These are phyloP conservation scores for Pollimyrus isidori DNA, from an alignment of 2,113 vertebrate genomes.

Conservation along the genomic window DNA sequence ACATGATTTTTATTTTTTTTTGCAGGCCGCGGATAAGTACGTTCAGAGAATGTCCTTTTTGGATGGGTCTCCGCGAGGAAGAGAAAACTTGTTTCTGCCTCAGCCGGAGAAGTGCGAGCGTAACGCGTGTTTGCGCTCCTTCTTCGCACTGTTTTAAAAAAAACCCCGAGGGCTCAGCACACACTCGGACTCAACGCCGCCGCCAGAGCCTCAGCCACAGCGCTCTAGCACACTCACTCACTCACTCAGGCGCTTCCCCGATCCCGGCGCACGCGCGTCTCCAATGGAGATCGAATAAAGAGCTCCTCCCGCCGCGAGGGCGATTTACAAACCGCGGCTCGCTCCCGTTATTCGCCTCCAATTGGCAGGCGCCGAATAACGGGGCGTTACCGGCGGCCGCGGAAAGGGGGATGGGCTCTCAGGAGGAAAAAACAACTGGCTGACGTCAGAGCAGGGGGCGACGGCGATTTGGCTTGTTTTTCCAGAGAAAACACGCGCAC, in stretches of 20 bases:
- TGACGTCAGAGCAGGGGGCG: background rate
- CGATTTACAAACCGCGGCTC: slow-evolving; percentile 28
- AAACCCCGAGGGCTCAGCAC: slow-evolving; percentile 23
- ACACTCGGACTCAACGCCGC: slow-evolving; percentile 10
- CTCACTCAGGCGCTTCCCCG: slow-evolving; percentile 21
- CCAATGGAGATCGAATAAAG: slow-evolving; percentile 19
- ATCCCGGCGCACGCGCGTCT: slow-evolving; percentile 17
- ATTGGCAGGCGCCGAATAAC: slow-evolving; percentile 4
- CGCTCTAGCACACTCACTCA: slow-evolving; percentile 22
- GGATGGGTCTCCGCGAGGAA: slow-evolving; percentile 24
- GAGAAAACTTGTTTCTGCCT: slow-evolving; percentile 31
- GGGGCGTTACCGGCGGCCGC: background rate
- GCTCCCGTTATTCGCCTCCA: slow-evolving; percentile 10
- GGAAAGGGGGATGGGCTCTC: background rate
- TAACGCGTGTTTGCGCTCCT: slow-evolving; percentile 39
- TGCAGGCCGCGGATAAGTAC: slow-evolving; percentile 18
- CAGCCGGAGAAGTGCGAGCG: slow-evolving; percentile 31
- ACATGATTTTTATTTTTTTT: slow-evolving; percentile 58
- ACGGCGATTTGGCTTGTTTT: background rate
- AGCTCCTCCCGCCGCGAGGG: slow-evolving; percentile 22
- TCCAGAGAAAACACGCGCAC: background rate
- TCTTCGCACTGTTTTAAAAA: slow-evolving; percentile 26
- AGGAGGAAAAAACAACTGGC: background rate
- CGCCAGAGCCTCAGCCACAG: slow-evolving; percentile 10
- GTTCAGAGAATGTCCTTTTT: slow-evolving; percentile 21